Conservation (phyloP, 1,140 invertebrate species). For the Cherax quadricarinatus region DNA sequence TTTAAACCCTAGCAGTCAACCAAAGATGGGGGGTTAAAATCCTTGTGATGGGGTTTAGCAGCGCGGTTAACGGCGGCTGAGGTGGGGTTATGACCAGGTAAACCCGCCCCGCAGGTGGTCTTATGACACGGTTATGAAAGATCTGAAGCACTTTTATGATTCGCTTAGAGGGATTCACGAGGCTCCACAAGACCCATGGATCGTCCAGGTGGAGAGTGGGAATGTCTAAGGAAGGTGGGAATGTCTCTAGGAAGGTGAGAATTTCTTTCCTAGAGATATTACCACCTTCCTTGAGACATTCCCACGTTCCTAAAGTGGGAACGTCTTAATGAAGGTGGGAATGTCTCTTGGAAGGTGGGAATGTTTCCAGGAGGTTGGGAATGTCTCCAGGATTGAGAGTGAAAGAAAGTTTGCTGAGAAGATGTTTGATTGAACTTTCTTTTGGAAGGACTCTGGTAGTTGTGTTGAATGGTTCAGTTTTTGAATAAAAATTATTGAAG, state of each 20-base stretch:
- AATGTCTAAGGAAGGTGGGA: not conserved
- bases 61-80: slow-evolving; percentile 25
- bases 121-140: slow-evolving; percentile 39
- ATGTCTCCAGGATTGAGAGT: not conserved
- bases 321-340: not conserved
- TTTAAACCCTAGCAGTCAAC: slow-evolving; percentile 28
- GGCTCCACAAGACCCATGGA: not conserved
- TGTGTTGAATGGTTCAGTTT: too few species aligned
- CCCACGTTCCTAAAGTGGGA: not conserved
- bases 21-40: slow-evolving; percentile 27
- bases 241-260: not conserved
- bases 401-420: not conserved
- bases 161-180: slow-evolving; percentile 41
- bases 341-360: too few species aligned
- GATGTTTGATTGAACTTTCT: not conserved
- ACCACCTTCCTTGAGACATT: too few species aligned
- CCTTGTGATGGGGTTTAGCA: slow-evolving; percentile 38
- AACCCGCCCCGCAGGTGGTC: slow-evolving; percentile 24
- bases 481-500: too few species aligned
- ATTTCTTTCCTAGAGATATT: too few species aligned
- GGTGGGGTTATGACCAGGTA: slow-evolving; percentile 42
- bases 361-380: not conserved
- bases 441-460: too few species aligned
- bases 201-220: not conserved
- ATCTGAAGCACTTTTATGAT: slow-evolving; percentile 39